A percentile compares a stretch with the other conserved stretches of the same genome.
Evolutionary conservation across 1,140 invertebrate species (phyloP).

Genomic region (Zaprionus ghesquierei): DNA sequence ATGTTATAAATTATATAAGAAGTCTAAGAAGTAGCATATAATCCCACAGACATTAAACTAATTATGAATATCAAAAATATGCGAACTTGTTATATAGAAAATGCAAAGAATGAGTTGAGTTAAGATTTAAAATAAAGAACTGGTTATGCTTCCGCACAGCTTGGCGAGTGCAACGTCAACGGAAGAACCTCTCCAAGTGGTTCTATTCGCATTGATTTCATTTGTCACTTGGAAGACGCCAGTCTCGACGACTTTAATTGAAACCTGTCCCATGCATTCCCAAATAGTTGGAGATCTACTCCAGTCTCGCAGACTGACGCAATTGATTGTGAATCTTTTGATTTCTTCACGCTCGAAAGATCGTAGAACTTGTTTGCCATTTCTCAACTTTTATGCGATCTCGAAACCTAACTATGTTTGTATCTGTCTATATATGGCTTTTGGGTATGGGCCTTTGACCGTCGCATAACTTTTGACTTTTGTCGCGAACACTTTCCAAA

Average conservation of each 20-base stretch:
- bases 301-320: background rate
- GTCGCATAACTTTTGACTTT: constrained; percentile 63
- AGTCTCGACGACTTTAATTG: constrained; percentile 3
- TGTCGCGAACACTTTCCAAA: constrained; percentile 54
- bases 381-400: constrained; percentile 14
- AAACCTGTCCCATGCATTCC: constrained; percentile 9
- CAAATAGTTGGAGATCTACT: constrained; percentile 9
- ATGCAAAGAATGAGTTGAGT: background rate
- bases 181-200: background rate
- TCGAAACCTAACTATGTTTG: background rate
- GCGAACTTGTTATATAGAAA: background rate
- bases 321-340: background rate
- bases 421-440: background rate
- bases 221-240: background rate
- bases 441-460: constrained; percentile 33
- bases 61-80: background rate
- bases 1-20: background rate
- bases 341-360: background rate
- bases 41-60: background rate
- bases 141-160: background rate
- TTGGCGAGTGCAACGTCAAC: background rate
- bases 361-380: constrained; percentile 33
- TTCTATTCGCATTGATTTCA: background rate
- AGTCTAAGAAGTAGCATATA: background rate
- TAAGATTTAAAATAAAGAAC: background rate